These are phyloP conservation scores for Girardinus metallicus DNA, from an alignment of 2,797 vertebrate genomes.

Conservation along the genomic window DNA sequence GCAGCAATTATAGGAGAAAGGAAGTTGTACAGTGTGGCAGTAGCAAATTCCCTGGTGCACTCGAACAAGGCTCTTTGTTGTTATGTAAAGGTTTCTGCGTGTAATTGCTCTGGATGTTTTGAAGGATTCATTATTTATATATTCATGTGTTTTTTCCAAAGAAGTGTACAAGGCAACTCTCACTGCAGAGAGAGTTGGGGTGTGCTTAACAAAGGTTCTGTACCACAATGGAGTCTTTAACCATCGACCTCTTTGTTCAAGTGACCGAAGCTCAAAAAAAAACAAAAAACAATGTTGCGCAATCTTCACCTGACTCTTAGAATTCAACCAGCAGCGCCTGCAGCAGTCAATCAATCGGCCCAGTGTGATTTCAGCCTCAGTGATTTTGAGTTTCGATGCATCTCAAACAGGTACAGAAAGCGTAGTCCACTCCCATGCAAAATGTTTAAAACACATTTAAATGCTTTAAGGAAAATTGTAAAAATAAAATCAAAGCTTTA, in stretches of 20 bases:
- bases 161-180: constrained; percentile 50
- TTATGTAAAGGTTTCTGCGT: constrained; percentile 79
- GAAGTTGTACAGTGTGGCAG: constrained; percentile 71
- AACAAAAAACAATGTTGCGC: constrained; percentile 26
- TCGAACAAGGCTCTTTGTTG: constrained; percentile 79
- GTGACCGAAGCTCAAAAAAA: constrained; percentile 41
- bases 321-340: constrained; percentile 59
- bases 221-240: constrained; percentile 62
- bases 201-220: constrained; percentile 69
- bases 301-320: constrained; percentile 52
- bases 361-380: constrained; percentile 79
- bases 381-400: constrained; percentile 67
- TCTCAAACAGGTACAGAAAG: constrained; percentile 60
- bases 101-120: constrained; percentile 79
- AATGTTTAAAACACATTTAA: background rate
- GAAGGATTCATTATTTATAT: constrained; percentile 80
- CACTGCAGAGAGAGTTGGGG: constrained; percentile 54
- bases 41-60: constrained; percentile 77
- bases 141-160: constrained; percentile 69
- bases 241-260: constrained; percentile 51
- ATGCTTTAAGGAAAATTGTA: background rate
- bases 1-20: constrained; percentile 79
- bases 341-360: constrained; percentile 71
- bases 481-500: background rate
- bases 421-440: constrained; percentile 35